Evolutionary conservation across 2,888 invertebrate genomes (phyloP).

Genomic region (Malthinus flaveolus): DNA sequence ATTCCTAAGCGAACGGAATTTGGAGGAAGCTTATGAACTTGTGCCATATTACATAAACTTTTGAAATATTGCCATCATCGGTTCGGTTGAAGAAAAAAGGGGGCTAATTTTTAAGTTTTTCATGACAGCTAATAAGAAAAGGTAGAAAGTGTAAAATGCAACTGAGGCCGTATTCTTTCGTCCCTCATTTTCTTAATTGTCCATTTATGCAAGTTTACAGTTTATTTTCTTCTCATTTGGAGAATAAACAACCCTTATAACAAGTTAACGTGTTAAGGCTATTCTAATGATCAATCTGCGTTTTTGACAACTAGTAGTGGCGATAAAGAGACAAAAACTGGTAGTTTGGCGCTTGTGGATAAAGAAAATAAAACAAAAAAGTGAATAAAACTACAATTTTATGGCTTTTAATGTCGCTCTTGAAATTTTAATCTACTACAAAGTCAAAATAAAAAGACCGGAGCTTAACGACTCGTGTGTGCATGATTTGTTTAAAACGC

Average conservation of each 20-base stretch:
- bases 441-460: too few relatives aligned
- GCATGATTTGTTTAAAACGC: too few relatives aligned
- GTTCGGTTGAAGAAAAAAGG: not conserved
- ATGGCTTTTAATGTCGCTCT: too few relatives aligned
- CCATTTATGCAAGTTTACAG: conserved; percentile 19
- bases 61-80: conserved; percentile 41
- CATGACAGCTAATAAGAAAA: not conserved
- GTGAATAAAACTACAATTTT: too few relatives aligned
- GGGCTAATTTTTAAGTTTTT: not conserved
- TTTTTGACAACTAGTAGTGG: too few relatives aligned
- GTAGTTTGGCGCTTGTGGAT: too few relatives aligned
- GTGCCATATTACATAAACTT: conserved; percentile 45
- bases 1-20: conserved; percentile 46
- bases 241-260: conserved; percentile 13
- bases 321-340: too few relatives aligned
- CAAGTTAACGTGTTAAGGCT: too few relatives aligned
- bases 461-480: too few relatives aligned
- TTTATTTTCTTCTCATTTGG: conserved; percentile 26
- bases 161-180: conserved; percentile 11
- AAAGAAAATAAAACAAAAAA: too few relatives aligned
- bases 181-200: conserved; percentile 11
- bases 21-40: conserved; percentile 39
- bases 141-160: conserved; percentile 10
- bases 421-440: too few relatives aligned
- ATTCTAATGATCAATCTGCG: too few relatives aligned